Percentiles rank a stretch among this genome's conserved stretches.
Conservation (phyloP, 2,113 vertebrate species). For the Bombycilla garrulus region DNA sequence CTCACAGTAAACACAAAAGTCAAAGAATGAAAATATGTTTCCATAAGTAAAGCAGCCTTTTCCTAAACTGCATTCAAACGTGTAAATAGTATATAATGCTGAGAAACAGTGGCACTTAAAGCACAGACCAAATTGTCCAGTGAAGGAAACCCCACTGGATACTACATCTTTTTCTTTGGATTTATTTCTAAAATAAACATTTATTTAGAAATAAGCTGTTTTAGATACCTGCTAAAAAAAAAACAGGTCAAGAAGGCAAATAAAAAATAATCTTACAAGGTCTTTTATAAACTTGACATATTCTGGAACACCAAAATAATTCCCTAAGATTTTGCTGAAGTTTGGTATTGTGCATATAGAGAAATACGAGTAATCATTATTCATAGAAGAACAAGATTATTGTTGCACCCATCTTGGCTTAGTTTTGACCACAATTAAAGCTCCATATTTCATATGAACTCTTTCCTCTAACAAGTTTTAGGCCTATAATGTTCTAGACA, state of each 20-base stretch:
- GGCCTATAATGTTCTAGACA: neutral
- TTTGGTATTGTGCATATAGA: neutral
- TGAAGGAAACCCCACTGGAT: neutral
- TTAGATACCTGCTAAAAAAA: neutral
- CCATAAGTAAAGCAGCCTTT: neutral
- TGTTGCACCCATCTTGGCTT: neutral
- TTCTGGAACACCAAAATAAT: neutral
- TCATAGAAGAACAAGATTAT: neutral
- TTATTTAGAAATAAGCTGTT: neutral
- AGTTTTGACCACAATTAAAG: neutral
- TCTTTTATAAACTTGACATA: neutral
- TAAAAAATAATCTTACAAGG: neutral
- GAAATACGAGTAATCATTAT: neutral
- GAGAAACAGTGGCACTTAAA: neutral
- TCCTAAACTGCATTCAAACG: neutral
- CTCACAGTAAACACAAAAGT: neutral
- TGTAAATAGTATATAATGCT: neutral
- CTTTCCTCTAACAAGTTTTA: neutral
- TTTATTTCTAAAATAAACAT: neutral
- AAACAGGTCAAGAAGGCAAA: rapidly evolving
- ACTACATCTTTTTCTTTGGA: neutral
- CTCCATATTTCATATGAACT: neutral
- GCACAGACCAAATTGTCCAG: neutral
- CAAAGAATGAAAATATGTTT: neutral
- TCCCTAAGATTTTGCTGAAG: neutral